Percentiles rank a stretch among this genome's conserved stretches.
Evolutionary conservation across 2,888 invertebrate species (phyloP).

Genomic region (Glyphotaelius pellucidus): DNA sequence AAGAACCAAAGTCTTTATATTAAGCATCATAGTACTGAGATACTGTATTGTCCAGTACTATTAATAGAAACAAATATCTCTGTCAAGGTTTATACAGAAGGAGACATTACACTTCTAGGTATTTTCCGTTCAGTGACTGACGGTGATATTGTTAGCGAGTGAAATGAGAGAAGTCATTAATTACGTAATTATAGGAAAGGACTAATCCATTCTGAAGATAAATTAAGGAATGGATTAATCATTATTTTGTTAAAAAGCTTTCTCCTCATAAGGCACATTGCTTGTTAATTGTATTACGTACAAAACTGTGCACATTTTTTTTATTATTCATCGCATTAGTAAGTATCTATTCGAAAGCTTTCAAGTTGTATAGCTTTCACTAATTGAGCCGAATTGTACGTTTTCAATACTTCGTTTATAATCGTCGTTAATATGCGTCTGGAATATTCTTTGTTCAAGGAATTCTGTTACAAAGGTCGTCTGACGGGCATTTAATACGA

Average conservation of each 20-base stretch:
- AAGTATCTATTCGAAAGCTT: neutral
- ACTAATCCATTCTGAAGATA: neutral
- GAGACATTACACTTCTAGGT: neutral
- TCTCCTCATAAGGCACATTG: neutral
- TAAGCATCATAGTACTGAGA: too few species aligned
- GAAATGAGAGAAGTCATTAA: slow-evolving; percentile 2
- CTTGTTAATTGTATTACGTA: neutral
- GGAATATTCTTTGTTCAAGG: too few species aligned
- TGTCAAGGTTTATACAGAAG: too few species aligned
- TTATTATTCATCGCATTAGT: neutral
- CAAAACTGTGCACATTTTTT: neutral
- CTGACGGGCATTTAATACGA: too few species aligned
- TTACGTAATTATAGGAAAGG: neutral
- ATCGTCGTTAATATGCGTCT: neutral
- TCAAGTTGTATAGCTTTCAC: neutral
- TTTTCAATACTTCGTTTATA: neutral
- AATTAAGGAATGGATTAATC: neutral
- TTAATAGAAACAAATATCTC: too few species aligned
- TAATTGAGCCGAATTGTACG: neutral
- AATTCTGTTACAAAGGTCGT: too few species aligned
- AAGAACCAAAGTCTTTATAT: too few species aligned
- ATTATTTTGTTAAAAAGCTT: neutral
- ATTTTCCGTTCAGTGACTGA: neutral
- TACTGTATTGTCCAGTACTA: too few species aligned
- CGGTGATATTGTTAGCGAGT: neutral